Evolutionary conservation across 2,888 invertebrate genomes (phyloP).

Genomic region (Caenorhabditis wallacei): DNA sequence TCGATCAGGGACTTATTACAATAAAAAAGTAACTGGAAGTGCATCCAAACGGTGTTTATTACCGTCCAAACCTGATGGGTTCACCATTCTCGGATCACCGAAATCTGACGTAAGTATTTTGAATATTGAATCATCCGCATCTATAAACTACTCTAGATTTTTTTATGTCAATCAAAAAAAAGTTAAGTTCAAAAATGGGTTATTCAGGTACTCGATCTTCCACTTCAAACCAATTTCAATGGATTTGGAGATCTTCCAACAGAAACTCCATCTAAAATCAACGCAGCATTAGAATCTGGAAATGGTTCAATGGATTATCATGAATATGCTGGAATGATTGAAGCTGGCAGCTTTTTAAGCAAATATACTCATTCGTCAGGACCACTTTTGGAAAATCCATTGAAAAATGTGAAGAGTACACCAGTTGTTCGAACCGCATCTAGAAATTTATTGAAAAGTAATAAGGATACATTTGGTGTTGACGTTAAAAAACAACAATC

Average conservation of each 20-base stretch:
- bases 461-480: not conserved
- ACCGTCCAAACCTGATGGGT: conserved; percentile 39
- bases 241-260: conserved; percentile 25
- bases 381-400: not conserved
- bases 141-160: too few relatives aligned
- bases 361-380: conserved; percentile 24
- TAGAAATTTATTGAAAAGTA: conserved; percentile 41
- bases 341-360: conserved; percentile 9
- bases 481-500: conserved; percentile 13
- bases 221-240: conserved; percentile 22
- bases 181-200: too few relatives aligned
- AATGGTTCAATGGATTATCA: conserved; percentile 51
- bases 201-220: conserved; percentile 47
- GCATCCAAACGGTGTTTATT: conserved; percentile 50
- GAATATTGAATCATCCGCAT: too few relatives aligned
- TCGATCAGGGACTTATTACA: conserved; percentile 46
- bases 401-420: not conserved
- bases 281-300: conserved; percentile 12
- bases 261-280: conserved; percentile 39
- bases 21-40: conserved; percentile 34
- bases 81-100: conserved; percentile 46
- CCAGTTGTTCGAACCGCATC: conserved; percentile 29
- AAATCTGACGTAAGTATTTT: conserved; percentile 52
- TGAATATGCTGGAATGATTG: conserved; percentile 54
- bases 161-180: too few relatives aligned